Base-by-base conservation (phyloP, 2,113 vertebrate species). In the Microtus oregoni region DNA sequence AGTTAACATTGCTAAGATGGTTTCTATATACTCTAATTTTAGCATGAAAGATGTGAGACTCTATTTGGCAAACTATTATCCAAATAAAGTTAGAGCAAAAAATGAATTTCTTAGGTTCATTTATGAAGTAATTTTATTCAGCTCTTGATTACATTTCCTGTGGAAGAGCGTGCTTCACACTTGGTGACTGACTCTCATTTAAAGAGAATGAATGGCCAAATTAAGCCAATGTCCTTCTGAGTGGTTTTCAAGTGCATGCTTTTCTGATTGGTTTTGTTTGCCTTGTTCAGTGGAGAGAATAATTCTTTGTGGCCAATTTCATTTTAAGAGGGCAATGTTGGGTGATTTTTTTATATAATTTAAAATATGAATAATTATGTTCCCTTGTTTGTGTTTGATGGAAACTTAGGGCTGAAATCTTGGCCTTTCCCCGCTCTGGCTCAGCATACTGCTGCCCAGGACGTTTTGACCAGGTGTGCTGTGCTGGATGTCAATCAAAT, bases 131-230 rank as follows among this genome's bases (percentile, higher is more conserved):
- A 96, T 96, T 95, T 95, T 96, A 94, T 97, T 97, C 95, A 95
- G 88, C 92, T 95, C 93, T 96, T 97, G 97, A 96, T 97, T 97
- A 92, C 94, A 94, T 97, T 97, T 98, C 97, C 96, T 97, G 92
- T 96, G 86, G 96, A 77, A 91, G 90, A 93, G 78, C 81, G 55
- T 89, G 95, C 94, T 96, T 96, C 95, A 94, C 82, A 95, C 94
- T 97, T 94, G 95, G 88, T 93, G 90, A 94, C 97, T 86, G 95
- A 91, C 95, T 97, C 89, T 96, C 73, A 91, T 97, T 97, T 96
- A 96, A 92, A 85, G 90, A 97, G 95, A 97, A 97, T 97, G 97
- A 97, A 97, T 97, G 97, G 92, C 90, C 95, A 97, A 96, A 97
- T 97, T 97, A 97, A 96, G 94, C 94, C 94, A 93, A 93, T 95